phyloP scores from a whole-genome alignment of 2,888 invertebrate species.

The Apotomis turbidana region DNA sequence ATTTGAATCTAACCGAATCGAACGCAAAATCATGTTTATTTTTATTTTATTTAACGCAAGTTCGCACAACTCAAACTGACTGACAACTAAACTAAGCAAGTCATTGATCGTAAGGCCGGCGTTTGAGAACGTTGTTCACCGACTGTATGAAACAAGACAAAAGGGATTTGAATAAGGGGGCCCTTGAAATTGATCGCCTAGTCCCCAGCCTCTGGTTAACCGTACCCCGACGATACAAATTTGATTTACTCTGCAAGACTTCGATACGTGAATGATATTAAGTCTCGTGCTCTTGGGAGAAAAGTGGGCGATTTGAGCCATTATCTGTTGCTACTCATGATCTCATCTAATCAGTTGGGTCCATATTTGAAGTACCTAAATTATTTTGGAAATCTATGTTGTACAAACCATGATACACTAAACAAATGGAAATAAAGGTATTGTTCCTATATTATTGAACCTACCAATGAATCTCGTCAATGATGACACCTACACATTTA shows the following conservation, averaged over 20 bases:
- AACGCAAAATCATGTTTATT: constrained; percentile 6
- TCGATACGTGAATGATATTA: constrained; percentile 46
- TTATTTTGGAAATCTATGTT: too few relatives aligned
- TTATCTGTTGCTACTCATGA: too few relatives aligned
- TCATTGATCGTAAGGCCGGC: constrained; percentile 48
- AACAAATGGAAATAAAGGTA: too few relatives aligned
- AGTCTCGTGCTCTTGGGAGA: constrained; percentile 16
- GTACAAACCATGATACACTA: too few relatives aligned
- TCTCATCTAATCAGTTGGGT: too few relatives aligned
- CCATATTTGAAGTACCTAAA: too few relatives aligned
- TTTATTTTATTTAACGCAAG: background rate
- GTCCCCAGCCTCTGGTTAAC: constrained; percentile 78
- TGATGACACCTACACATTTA: too few relatives aligned
- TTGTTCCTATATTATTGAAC: too few relatives aligned
- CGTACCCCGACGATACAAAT: constrained; percentile 76
- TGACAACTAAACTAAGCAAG: constrained; percentile 21
- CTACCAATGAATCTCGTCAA: too few relatives aligned
- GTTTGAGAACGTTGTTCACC: constrained; percentile 62
- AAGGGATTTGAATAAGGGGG: constrained; percentile 81
- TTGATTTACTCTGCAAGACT: constrained; percentile 65
- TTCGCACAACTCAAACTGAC: too few relatives aligned
- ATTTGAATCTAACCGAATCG: constrained; percentile 14
- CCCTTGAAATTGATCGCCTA: constrained; percentile 81
- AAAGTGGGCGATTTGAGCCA: constrained; percentile 21
- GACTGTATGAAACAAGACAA: constrained; percentile 79